Conservation (phyloP, 2,888 invertebrate species). For the Sthenelais limicola region DNA sequence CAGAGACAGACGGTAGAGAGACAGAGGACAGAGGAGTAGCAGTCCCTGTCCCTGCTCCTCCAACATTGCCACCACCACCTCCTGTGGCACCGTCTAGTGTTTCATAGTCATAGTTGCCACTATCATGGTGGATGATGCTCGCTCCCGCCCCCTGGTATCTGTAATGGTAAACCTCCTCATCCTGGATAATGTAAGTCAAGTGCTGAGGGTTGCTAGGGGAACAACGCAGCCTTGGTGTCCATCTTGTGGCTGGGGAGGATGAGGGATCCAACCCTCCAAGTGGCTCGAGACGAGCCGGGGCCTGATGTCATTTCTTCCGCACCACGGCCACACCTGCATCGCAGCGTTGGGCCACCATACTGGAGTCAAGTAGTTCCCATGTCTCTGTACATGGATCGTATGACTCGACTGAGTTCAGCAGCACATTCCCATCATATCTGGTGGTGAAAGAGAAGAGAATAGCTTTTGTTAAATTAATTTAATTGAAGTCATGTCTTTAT, state of each 20-base stretch:
- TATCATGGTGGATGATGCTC: too few species aligned
- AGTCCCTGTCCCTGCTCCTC: background rate
- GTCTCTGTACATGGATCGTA: slow-evolving; percentile 65
- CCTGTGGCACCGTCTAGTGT: too few species aligned
- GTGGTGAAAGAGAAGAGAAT: too few species aligned
- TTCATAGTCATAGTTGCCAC: background rate
- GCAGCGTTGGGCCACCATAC: slow-evolving; percentile 68
- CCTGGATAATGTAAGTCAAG: too few species aligned
- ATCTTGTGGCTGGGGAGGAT: too few species aligned
- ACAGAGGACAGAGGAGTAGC: too few species aligned
- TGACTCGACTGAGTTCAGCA: slow-evolving; percentile 66
- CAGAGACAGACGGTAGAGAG: too few species aligned
- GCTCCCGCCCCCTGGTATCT: too few species aligned
- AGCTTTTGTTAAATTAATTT: too few species aligned
- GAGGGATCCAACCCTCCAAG: slow-evolving; percentile 9
- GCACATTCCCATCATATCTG: slow-evolving; percentile 69
- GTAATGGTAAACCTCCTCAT: too few species aligned
- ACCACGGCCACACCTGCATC: slow-evolving; percentile 70
- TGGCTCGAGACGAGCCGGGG: slow-evolving; percentile 5
- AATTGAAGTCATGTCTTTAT: too few species aligned
- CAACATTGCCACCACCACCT: background rate
- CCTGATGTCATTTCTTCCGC: slow-evolving; percentile 52
- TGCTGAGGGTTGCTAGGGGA: too few species aligned
- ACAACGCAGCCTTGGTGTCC: background rate
- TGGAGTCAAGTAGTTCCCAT: slow-evolving; percentile 64